Conservation (phyloP, 1,140 invertebrate genomes). For the Pectinophora gossypiella region DNA sequence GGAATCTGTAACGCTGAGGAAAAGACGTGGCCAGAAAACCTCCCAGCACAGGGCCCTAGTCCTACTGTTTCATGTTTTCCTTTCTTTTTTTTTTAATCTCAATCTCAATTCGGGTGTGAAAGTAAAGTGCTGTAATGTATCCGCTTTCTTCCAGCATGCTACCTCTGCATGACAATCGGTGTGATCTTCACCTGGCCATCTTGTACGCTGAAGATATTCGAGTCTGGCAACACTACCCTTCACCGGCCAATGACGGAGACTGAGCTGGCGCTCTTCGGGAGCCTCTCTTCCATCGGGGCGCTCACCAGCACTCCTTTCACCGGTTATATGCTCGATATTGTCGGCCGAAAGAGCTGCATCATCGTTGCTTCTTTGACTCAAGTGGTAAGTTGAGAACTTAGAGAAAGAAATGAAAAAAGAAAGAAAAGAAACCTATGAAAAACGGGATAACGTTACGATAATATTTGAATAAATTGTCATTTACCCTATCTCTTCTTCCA, state of each 20-base stretch:
- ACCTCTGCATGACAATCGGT: constrained; percentile 24
- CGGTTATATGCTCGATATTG: constrained; percentile 28
- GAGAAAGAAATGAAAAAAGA: too few species aligned
- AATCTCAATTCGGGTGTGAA: too few species aligned
- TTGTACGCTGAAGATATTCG: constrained; percentile 29
- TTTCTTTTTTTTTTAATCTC: too few species aligned
- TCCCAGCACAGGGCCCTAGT: too few species aligned
- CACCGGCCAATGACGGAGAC: constrained; percentile 34
- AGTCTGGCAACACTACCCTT: constrained; percentile 33
- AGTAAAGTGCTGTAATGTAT: too few species aligned
- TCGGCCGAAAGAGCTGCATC: constrained; percentile 35
- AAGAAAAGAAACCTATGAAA: too few species aligned
- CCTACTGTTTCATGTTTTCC: too few species aligned
- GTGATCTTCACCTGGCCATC: constrained; percentile 44
- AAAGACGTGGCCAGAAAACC: too few species aligned
- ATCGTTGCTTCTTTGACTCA: constrained; percentile 21
- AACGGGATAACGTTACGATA: too few species aligned
- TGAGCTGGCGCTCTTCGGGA: constrained; percentile 36
- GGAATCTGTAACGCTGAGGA: too few species aligned
- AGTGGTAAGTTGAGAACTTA: constrained; percentile 25
- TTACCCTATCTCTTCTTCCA: not conserved
- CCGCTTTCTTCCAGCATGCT: constrained; percentile 38
- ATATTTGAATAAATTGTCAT: not conserved
- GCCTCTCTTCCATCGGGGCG: constrained; percentile 30
- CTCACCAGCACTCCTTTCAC: constrained; percentile 27